Evolutionary conservation across 2,888 invertebrate species (phyloP), one percentile per base, ranked within the genome.

Genomic region (Lissonota sp.): DNA sequence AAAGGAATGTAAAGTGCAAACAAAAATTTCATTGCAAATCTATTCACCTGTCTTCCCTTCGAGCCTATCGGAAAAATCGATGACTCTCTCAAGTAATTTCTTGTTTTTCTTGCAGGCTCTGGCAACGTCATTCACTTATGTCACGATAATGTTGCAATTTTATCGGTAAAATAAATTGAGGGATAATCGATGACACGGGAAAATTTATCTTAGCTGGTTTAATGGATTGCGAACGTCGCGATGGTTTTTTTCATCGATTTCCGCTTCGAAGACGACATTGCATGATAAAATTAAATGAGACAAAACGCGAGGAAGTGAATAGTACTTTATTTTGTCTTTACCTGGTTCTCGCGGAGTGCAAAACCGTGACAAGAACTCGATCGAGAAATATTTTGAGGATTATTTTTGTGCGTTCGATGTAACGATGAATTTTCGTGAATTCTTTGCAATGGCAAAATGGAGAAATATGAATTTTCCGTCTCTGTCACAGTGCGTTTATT

Each of bases 81-180:
- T 26, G n/a, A 26, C 26, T 26, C 26, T 3, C 3, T 26, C 1
- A 26, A 26, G 26, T 26, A 26, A 26, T 26, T 1, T 26, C 26
- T 26, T 26, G 26, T 26, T 44, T 44, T 6, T 42, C 8, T 64
- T 64, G 3, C 51, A 64, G 64, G 26, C 42, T 26, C 12, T 53
- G n/a, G 37, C 60, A 67, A 8, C 62, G 7, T 42, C 75, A 8
- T 53, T 51, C 4, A 53, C 51, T 4, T 62, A 75, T 26, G 37
- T 75, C n/a, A 42, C 42, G 3, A 42, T 75, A 60, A 75, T 75
- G 75, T 42, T 67, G 26, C 75, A 75, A 53, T 67, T 74, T 66
- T 42, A 67, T 58, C 42, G n/a, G 57, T 57, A 67, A 39, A 37
- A 37, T 37, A 6, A 53, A 44, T 44, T 44, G 44, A 44, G 2